Percentiles rank a stretch among this genome's conserved stretches.
These are phyloP conservation scores for Criorhina ranunculi DNA, from an alignment of 2,888 invertebrate genomes.

Conservation along the genomic window DNA sequence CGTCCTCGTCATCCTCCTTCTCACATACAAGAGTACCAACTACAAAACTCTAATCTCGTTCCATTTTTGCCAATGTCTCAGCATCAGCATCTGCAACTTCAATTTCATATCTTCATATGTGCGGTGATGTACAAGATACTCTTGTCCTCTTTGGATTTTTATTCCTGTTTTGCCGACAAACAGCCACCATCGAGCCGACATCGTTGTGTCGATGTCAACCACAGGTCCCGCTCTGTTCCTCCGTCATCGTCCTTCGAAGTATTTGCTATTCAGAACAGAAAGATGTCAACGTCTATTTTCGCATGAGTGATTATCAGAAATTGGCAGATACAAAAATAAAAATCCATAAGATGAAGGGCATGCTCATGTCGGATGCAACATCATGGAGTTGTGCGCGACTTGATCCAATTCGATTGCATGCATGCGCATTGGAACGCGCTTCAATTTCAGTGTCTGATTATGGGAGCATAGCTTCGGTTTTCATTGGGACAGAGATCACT, in stretches of 20 bases:
- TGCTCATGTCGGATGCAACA: conserved; percentile 55
- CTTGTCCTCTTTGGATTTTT: conserved; percentile 5
- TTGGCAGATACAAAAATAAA: conserved; percentile 70
- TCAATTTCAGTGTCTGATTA: conserved; percentile 52
- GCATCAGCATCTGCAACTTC: conserved; percentile 26
- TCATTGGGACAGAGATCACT: conserved; percentile 54
- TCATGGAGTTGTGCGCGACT: conserved; percentile 56
- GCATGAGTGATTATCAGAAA: conserved; percentile 77
- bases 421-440: conserved; percentile 60
- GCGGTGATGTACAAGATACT: conserved; percentile 17
- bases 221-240: background rate
- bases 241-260: conserved; percentile 14
- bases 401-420: conserved; percentile 71
- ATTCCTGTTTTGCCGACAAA: conserved; percentile 58
- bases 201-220: conserved; percentile 58
- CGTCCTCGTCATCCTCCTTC: background rate
- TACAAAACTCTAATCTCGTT: conserved; percentile 33
- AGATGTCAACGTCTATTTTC: conserved; percentile 74
- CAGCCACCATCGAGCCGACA: conserved; percentile 40
- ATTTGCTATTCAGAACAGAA: conserved; percentile 66
- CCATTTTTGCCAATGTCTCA: conserved; percentile 5
- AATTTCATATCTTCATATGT: conserved; percentile 59
- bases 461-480: conserved; percentile 17
- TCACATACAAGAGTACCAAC: background rate
- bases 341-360: conserved; percentile 63